Conservation (phyloP, 92 coral and sea anemone genomes). For the Parazoanthus darwini region DNA sequence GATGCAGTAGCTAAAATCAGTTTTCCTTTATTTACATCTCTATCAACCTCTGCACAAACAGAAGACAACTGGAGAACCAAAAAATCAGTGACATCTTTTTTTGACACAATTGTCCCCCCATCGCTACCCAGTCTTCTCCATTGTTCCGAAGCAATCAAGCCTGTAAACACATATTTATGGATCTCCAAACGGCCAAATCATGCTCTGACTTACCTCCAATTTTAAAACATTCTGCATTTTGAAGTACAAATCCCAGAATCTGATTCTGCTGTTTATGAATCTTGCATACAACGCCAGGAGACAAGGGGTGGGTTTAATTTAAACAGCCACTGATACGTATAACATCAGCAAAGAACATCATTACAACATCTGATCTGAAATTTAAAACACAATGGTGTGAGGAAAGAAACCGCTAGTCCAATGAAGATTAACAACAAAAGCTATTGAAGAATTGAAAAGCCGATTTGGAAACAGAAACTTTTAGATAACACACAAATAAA, state of each 20-base stretch:
- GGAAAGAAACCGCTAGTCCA: slow-evolving; percentile 29
- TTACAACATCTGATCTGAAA: slow-evolving; percentile 47
- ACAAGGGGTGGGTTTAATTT: slow-evolving; percentile 26
- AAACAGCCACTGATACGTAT: slow-evolving; percentile 41
- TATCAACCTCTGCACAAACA: slow-evolving; percentile 1
- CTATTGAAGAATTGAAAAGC: slow-evolving; percentile 18
- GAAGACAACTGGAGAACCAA: slow-evolving; percentile 6
- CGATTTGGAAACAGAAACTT: not conserved
- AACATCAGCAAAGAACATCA: slow-evolving; percentile 45
- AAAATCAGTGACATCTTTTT: slow-evolving; percentile 10
- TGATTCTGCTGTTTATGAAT: slow-evolving; percentile 9
- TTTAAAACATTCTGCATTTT: slow-evolving; percentile 26
- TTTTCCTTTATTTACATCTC: slow-evolving; percentile 2
- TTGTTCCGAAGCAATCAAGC: slow-evolving; percentile 44
- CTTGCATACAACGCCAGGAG: slow-evolving; percentile 20
- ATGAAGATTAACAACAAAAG: slow-evolving; percentile 1
- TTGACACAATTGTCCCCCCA: slow-evolving; percentile 16
- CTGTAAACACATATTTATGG: not conserved
- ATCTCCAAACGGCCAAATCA: slow-evolving; percentile 4
- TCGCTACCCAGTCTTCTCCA: not conserved
- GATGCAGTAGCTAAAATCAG: slow-evolving; percentile 3
- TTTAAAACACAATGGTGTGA: slow-evolving; percentile 42
- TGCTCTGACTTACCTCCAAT: slow-evolving; percentile 38
- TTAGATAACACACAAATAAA: slow-evolving; percentile 21
- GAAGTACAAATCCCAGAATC: slow-evolving; percentile 13